These are phyloP conservation scores for Neomicropteryx cornuta DNA, from an alignment of 1,140 invertebrate genomes.

Conservation along the genomic window DNA sequence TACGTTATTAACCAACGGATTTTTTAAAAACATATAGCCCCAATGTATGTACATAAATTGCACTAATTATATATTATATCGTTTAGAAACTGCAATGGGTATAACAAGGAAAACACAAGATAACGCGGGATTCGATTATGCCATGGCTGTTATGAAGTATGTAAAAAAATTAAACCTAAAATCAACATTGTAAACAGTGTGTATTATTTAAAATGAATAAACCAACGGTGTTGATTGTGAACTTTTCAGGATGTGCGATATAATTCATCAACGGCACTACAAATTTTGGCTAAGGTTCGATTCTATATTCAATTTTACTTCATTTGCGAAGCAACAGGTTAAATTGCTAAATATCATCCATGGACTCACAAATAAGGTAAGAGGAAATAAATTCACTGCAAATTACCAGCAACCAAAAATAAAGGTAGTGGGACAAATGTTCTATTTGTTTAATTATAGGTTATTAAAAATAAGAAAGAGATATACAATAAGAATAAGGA, in stretches of 20 bases:
- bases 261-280: conserved; percentile 55
- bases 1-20: too few relatives aligned
- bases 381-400: not conserved
- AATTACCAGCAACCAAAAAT: too few relatives aligned
- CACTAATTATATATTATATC: too few relatives aligned
- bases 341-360: conserved; percentile 51
- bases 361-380: conserved; percentile 46
- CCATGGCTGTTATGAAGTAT: conserved; percentile 60
- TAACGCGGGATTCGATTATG: conserved; percentile 54
- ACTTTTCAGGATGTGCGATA: conserved; percentile 53
- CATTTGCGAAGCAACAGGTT: conserved; percentile 44
- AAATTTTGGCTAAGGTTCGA: conserved; percentile 49
- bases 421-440: too few relatives aligned
- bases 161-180: conserved; percentile 10
- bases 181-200: not conserved
- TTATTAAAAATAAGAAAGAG: conserved; percentile 47
- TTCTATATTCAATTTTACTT: conserved; percentile 46
- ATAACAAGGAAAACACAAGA: conserved; percentile 49
- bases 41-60: too few relatives aligned
- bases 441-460: conserved; percentile 27
- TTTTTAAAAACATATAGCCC: too few relatives aligned
- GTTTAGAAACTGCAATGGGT: conserved; percentile 67
- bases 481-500: conserved; percentile 36
- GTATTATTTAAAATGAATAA: too few relatives aligned
- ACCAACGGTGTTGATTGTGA: too few relatives aligned